Evolutionary conservation across 2,888 invertebrate species (phyloP), one percentile per base, ranked within the genome.

Genomic region (Hypomecis punctinalis): DNA sequence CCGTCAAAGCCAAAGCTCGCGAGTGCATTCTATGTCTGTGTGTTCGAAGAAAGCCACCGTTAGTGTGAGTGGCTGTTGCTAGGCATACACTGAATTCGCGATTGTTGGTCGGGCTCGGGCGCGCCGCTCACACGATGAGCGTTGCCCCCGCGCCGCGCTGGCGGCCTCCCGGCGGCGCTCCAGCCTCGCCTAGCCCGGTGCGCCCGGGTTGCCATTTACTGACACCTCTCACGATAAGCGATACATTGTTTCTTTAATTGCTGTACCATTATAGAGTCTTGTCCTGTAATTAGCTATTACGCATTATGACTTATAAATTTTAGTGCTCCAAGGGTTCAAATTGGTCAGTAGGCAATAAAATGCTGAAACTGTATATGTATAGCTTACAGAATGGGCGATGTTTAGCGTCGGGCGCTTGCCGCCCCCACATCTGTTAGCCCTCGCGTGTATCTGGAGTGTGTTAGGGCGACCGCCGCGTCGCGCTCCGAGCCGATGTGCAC

Each of bases 121-220:
- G 85, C 86, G 83, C 77, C 88, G 90, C 90, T 91, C 91, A 91
- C 91, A 91, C 91, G 91, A 87, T 90, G 91, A 90, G 81, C 91
- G 84, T 91, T 91, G 91, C 91, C 91, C 91, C 85, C 89, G 82
- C 77, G 76, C 75, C 76, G 51, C 57, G 62, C 61, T 11, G 45
- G 46, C 39, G 59, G 43, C 47, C 72, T 70, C 68, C 69, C 70
- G 70, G 69, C 68, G 70, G n/a, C 47, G 42, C 63, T 53, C 40
- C 39, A 49, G 49, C 36, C 57, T 59, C 47, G 51, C 56, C 49
- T 67, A 61, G 60, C 59, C 64, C 58, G 56, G 67, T 61, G 56
- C 61, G 45, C 63, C 64, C 46, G 71, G 77, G 73, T 76, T 80
- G 77, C 76, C 76, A 73, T 76, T 79, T 78, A 76, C 81, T 76